These are phyloP conservation scores for Trichoplusia ni DNA, from an alignment of 1,140 invertebrate genomes.

Conservation along the genomic window DNA sequence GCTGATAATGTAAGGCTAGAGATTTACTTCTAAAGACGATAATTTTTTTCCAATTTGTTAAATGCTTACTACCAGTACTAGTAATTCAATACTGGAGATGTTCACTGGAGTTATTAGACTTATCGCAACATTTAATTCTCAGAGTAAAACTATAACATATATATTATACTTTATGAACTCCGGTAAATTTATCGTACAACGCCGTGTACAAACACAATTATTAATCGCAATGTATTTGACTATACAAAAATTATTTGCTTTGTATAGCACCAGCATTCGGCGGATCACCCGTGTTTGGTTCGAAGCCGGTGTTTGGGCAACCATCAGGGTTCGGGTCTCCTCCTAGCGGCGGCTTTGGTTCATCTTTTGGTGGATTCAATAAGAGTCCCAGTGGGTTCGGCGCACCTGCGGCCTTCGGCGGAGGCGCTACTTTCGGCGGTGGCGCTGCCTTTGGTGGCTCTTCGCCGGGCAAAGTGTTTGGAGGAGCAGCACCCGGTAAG, in stretches of 20 bases:
- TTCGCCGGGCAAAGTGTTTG: slow-evolving; percentile 63
- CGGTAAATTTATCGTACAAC: no score
- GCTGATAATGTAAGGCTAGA: no score
- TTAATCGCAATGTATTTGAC: background rate
- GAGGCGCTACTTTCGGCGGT: slow-evolving; percentile 53
- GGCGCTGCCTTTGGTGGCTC: slow-evolving; percentile 57
- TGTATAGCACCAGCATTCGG: slow-evolving; percentile 58
- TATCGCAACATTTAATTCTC: no score
- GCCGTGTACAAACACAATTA: no score
- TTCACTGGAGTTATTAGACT: no score
- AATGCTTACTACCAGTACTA: no score
- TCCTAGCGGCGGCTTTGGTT: slow-evolving; percentile 46
- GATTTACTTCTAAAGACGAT: no score
- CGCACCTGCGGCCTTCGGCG: slow-evolving; percentile 61
- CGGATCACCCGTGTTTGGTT: slow-evolving; percentile 65
- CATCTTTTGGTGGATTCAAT: slow-evolving; percentile 63
- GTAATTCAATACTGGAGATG: no score
- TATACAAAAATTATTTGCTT: background rate
- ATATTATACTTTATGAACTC: no score
- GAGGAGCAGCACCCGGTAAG: slow-evolving; percentile 56
- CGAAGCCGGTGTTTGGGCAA: slow-evolving; percentile 70
- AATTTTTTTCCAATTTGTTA: no score
- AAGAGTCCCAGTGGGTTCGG: slow-evolving; percentile 70
- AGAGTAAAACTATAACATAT: no score
- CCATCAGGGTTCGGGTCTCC: slow-evolving; percentile 60